phyloP scores from a whole-genome alignment of 2,113 vertebrate genomes.

The Mola mola region DNA sequence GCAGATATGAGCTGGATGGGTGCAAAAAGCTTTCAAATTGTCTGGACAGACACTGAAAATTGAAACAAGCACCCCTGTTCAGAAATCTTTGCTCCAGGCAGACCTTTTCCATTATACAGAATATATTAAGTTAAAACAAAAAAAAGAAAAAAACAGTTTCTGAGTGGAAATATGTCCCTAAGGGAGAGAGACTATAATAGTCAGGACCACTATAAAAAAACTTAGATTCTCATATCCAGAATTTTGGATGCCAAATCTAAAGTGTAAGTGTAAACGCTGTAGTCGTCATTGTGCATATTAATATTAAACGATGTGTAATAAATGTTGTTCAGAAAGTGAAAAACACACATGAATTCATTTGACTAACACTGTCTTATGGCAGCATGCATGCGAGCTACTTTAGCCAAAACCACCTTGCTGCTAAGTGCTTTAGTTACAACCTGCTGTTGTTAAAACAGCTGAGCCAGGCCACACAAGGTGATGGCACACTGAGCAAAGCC shows the following conservation, averaged over 20 bases:
- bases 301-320: background rate
- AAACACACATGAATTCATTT: no score
- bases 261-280: no score
- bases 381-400: background rate
- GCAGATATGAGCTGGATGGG: background rate
- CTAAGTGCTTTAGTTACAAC: constrained; percentile 38
- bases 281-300: no score
- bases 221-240: no score
- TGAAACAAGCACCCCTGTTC: background rate
- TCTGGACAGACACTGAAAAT: background rate
- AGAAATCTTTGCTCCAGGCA: no score
- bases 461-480: constrained; percentile 8
- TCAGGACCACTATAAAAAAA: no score
- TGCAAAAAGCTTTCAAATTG: background rate
- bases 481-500: constrained; percentile 8
- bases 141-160: no score
- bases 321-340: background rate
- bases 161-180: no score
- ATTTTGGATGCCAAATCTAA: no score
- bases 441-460: constrained; percentile 34
- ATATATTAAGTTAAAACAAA: no score
- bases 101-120: no score
- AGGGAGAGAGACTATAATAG: no score
- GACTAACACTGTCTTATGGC: background rate
- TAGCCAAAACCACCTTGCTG: constrained; percentile 36